Percentiles rank a stretch among this genome's conserved stretches.
Evolutionary conservation across 2,797 vertebrate species (phyloP).

Genomic region (Amblyraja radiata): DNA sequence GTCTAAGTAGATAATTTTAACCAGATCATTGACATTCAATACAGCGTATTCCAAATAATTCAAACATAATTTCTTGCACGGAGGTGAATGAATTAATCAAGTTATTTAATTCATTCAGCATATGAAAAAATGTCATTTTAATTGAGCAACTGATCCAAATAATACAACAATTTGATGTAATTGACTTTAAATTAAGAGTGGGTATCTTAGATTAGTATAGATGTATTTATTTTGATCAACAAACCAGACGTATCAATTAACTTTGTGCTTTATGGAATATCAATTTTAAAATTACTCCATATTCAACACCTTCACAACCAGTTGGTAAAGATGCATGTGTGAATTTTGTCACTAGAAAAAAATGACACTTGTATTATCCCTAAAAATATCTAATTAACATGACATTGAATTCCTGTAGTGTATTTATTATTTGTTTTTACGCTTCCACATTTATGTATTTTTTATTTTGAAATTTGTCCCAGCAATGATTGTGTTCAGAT

Average conservation of each 20-base stretch:
- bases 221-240: neutral
- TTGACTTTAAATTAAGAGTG: constrained; percentile 5
- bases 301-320: neutral
- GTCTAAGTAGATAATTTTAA: neutral
- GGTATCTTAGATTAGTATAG: neutral
- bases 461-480: neutral
- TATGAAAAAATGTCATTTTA: neutral
- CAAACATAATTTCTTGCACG: neutral
- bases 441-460: neutral
- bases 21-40: neutral
- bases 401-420: neutral
- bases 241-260: neutral
- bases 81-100: neutral
- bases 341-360: neutral
- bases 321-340: no score
- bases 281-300: neutral
- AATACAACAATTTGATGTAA: neutral
- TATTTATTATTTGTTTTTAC: neutral
- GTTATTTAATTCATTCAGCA: neutral
- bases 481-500: neutral
- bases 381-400: neutral
- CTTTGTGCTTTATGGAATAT: neutral
- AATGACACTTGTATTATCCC: neutral
- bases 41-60: neutral
- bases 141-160: constrained; percentile 1